A percentile compares a stretch with the other conserved stretches of the same genome.
Conservation (phyloP, 2,113 vertebrate genomes). For the Hiodon alosoides region DNA sequence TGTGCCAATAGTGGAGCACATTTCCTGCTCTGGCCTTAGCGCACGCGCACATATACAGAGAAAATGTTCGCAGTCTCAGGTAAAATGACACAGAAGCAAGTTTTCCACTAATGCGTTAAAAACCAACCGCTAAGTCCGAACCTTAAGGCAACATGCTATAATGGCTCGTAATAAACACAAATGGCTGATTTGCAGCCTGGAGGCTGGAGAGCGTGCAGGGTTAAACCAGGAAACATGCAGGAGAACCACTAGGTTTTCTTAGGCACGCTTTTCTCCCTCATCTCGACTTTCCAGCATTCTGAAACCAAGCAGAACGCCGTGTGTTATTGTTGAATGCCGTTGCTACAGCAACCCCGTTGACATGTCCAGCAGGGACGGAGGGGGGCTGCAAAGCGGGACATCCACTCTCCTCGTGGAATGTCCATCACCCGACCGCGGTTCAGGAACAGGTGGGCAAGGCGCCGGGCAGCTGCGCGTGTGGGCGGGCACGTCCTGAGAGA, state of each 20-base stretch:
- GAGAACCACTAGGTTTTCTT: neutral
- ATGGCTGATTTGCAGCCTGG: neutral
- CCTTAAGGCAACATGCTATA: no score
- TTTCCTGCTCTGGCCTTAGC: neutral
- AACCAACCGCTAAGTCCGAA: no score
- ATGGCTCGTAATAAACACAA: no score
- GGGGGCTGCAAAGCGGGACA: neutral
- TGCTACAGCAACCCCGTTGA: slow-evolving; percentile 23
- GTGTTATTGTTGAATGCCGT: slow-evolving; percentile 22
- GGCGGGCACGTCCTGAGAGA: neutral
- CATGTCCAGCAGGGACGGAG: slow-evolving; percentile 17
- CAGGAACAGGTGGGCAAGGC: neutral
- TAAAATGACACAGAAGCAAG: no score
- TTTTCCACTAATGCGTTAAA: no score
- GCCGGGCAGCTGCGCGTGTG: neutral
- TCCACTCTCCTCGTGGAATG: neutral
- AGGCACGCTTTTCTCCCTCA: slow-evolving; percentile 6
- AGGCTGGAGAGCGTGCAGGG: neutral
- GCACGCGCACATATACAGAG: no score
- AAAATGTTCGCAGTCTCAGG: no score
- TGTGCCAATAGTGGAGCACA: slow-evolving; percentile 22
- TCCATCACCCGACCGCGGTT: neutral
- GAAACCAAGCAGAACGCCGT: slow-evolving; percentile 10
- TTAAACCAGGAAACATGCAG: slow-evolving; percentile 1
- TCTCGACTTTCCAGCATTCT: neutral